phyloP scores from a whole-genome alignment of 2,797 vertebrate genomes.

The Mareca penelope region DNA sequence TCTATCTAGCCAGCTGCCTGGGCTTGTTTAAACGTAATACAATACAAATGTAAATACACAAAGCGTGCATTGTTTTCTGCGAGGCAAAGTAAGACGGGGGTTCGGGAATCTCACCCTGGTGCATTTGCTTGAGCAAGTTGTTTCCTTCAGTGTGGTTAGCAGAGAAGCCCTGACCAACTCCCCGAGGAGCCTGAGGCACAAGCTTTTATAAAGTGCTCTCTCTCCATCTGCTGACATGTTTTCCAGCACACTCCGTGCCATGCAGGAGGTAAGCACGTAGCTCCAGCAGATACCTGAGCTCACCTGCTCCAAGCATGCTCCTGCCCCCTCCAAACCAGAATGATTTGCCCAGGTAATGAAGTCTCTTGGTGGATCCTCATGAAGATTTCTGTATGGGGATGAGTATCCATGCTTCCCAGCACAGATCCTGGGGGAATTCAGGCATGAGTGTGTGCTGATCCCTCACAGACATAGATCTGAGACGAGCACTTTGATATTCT shows the following conservation, averaged over 20 bases:
- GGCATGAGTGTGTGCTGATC: not conserved
- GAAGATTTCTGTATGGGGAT: not conserved
- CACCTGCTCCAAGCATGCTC: accelerated
- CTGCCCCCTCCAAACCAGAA: not conserved
- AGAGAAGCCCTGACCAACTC: not conserved
- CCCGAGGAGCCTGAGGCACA: not conserved
- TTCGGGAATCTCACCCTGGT: not conserved
- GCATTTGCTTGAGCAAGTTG: not conserved
- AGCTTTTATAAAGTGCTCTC: not conserved
- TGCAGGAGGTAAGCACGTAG: not conserved
- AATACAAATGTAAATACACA: not conserved
- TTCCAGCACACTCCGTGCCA: accelerated
- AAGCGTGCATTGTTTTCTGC: not conserved
- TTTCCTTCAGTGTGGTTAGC: not conserved
- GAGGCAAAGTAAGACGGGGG: not conserved
- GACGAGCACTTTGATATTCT: not conserved
- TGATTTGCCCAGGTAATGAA: not conserved
- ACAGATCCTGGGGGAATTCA: not conserved
- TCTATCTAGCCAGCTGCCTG: not conserved
- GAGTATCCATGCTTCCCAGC: not conserved
- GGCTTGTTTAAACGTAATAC: not conserved
- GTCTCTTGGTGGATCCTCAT: not conserved
- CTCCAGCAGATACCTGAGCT: not conserved
- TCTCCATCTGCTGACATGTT: not conserved
- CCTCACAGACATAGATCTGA: not conserved